Evolutionary conservation across 2,797 vertebrate species (phyloP).

Genomic region (Halcyon chelicuti): DNA sequence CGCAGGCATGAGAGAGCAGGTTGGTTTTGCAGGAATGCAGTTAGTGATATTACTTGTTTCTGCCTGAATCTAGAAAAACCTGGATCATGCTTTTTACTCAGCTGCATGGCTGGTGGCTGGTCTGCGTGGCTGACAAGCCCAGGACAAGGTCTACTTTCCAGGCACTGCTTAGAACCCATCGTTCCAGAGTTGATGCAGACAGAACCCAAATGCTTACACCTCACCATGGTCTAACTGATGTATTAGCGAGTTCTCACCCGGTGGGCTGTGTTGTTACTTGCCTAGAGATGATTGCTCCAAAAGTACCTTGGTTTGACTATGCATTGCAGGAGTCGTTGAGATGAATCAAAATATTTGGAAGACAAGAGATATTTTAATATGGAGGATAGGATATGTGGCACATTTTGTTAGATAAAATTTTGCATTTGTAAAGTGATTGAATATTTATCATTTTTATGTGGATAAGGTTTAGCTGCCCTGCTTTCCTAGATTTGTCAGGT

Average conservation of each 20-base stretch:
- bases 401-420: not conserved
- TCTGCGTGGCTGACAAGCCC: not conserved
- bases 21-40: not conserved
- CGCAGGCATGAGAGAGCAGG: rapidly evolving
- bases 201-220: rapidly evolving
- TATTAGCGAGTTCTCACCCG: not conserved
- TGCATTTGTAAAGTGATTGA: not conserved
- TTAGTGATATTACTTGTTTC: not conserved
- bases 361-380: not conserved
- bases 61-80: not conserved
- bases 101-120: not conserved
- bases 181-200: rapidly evolving
- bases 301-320: not conserved
- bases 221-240: rapidly evolving
- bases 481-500: not conserved
- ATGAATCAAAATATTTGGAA: not conserved
- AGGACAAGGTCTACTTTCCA: not conserved
- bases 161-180: not conserved
- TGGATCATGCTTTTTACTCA: not conserved
- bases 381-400: not conserved
- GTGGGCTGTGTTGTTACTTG: not conserved
- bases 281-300: not conserved
- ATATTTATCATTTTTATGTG: not conserved
- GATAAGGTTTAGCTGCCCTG: not conserved
- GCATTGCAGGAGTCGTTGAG: not conserved